Evolutionary conservation across 2,888 invertebrate genomes (phyloP).

Genomic region (Colletes collaris): DNA sequence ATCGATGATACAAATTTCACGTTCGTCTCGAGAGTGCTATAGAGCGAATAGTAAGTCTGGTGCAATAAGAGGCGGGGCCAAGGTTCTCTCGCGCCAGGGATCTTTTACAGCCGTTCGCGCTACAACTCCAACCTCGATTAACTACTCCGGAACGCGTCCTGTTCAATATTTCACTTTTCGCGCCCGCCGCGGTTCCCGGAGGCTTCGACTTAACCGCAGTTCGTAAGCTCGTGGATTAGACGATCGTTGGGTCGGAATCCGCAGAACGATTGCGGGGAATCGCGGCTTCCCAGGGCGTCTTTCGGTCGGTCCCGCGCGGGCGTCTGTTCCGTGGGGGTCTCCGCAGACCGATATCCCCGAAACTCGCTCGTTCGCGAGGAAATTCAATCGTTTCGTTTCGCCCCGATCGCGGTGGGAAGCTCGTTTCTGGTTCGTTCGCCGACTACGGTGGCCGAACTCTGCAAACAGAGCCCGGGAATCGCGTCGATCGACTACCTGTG

Average conservation of each 20-base stretch:
- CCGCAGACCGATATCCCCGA: slow-evolving; percentile 27
- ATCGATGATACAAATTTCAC: too few relatives aligned
- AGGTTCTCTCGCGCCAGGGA: too few relatives aligned
- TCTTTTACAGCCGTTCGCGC: too few relatives aligned
- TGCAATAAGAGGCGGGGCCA: too few relatives aligned
- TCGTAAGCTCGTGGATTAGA: slow-evolving; percentile 27
- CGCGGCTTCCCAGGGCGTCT: background rate
- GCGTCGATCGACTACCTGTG: slow-evolving; percentile 75
- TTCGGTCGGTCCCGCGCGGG: too few relatives aligned
- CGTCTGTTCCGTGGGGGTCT: slow-evolving; percentile 6
- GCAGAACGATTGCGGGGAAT: slow-evolving; percentile 12
- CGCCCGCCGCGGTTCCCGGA: background rate
- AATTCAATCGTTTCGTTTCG: slow-evolving; percentile 53
- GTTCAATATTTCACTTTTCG: too few relatives aligned
- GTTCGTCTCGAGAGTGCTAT: too few relatives aligned
- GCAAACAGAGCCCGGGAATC: slow-evolving; percentile 55
- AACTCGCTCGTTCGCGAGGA: slow-evolving; percentile 44
- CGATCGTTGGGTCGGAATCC: slow-evolving; percentile 8
- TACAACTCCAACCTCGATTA: too few relatives aligned
- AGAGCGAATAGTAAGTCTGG: too few relatives aligned
- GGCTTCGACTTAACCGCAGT: background rate
- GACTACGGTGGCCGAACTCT: slow-evolving; percentile 54
- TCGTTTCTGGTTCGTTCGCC: slow-evolving; percentile 57
- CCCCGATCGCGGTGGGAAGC: slow-evolving; percentile 27
- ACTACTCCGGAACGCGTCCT: background rate